These are phyloP conservation scores for Macropis europaea DNA, from an alignment of 2,888 invertebrate species.

Conservation along the genomic window DNA sequence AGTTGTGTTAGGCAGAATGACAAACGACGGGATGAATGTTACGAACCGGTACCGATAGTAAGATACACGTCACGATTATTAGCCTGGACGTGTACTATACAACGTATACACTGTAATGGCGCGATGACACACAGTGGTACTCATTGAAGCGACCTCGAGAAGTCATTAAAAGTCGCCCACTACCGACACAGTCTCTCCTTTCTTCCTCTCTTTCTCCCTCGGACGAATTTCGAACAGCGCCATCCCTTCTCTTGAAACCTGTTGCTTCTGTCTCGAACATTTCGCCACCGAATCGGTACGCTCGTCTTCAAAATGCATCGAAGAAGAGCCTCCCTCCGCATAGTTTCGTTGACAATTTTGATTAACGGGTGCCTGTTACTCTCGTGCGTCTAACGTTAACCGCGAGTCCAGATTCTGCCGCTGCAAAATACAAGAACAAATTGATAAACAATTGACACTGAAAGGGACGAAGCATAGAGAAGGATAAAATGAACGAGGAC, in stretches of 20 bases:
- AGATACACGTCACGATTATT: constrained; percentile 37
- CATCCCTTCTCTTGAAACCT: constrained; percentile 16
- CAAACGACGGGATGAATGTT: not conserved
- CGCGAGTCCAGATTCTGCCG: not conserved
- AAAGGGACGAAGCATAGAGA: not conserved
- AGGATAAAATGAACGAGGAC: constrained; percentile 1
- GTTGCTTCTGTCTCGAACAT: constrained; percentile 24
- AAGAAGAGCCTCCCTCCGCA: not conserved
- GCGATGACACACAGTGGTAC: constrained; percentile 69
- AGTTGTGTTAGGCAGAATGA: not conserved
- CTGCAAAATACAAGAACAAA: constrained; percentile 3
- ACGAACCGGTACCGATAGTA: constrained; percentile 19
- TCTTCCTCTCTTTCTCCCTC: constrained; percentile 40
- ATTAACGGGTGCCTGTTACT: constrained; percentile 1
- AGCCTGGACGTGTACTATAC: constrained; percentile 25
- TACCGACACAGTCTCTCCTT: constrained; percentile 41
- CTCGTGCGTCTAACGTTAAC: not conserved
- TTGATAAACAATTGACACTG: not conserved
- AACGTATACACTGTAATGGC: constrained; percentile 44
- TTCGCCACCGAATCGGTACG: not conserved
- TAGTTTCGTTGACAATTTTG: not conserved
- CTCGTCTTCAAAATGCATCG: not conserved
- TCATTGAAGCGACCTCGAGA: constrained; percentile 75
- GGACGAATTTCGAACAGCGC: constrained; percentile 29
- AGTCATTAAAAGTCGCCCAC: constrained; percentile 72